Base-by-base conservation (phyloP, 92 coral and sea anemone genomes). In the Paragorgia papillata region DNA sequence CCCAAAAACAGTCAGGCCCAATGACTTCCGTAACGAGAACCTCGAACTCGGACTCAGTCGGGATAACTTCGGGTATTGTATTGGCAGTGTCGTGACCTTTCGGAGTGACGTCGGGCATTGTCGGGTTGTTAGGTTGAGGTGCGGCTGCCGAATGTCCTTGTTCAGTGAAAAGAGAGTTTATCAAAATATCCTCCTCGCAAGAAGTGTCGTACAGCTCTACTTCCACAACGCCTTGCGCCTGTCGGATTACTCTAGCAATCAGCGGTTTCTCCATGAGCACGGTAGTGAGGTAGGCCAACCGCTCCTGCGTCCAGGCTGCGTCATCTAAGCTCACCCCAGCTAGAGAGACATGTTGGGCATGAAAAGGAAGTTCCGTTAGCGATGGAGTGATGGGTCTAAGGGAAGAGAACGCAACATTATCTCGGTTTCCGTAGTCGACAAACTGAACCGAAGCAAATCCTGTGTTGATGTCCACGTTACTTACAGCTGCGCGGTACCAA, bases 351-450 rank as follows among this genome's bases (percentile, higher is more conserved):
- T 80, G 87, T 28, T 85, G 57, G 26, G 92, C 97, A 78, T 92
- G 97, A 10, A 80, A 79, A 5, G 96, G 96, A 30, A 90, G 33
- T 30, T 34, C 28, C 0, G 62, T 83, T 18, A 92, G 69, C 15
- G 69, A 86, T 26, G 80, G 91, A 17, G 76, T 84, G 26, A 92
- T 90, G 24, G 85, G 79, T 32, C 96, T 83, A 15, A 92, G 66
- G 39, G 66, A 85, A 12, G 87, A 68, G 29, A 80, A 68, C 24
- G 87, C 85, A n/a, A 92, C 54, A 0, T 71, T 74, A 40, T 92
- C 97, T 25, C 85, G 83, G 83, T 92, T 92, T 2, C 97, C 97
- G 76, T 92, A 92, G 79, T 92, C 97, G 54, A 90, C 62, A 63
- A 86, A 92, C 79, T 73, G 92, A 41, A 92, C 92, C 33, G 80